Evolutionary conservation across 1,140 invertebrate species (phyloP).

Genomic region (Drosophila nigrodunni): DNA sequence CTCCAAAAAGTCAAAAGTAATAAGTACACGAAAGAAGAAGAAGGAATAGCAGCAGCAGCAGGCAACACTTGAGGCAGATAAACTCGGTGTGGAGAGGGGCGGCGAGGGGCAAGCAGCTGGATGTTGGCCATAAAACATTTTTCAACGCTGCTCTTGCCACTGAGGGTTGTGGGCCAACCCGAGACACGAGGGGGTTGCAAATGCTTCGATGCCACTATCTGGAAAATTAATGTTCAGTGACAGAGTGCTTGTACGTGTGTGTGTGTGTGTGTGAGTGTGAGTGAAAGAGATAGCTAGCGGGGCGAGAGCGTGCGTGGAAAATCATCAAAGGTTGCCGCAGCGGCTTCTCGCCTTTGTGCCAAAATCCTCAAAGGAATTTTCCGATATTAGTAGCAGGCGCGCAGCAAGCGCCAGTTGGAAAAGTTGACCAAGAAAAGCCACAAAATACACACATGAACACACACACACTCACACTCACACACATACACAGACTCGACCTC

Average conservation of each 20-base stretch:
- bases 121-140: conserved; percentile 74
- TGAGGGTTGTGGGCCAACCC: conserved; percentile 43
- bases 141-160: conserved; percentile 42
- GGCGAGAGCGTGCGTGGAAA: conserved; percentile 61
- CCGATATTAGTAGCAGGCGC: conserved; percentile 82
- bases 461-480: conserved; percentile 10
- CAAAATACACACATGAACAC: conserved; percentile 44
- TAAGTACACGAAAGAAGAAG: conserved; percentile 65
- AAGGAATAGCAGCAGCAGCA: conserved; percentile 51
- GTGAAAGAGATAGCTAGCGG: conserved; percentile 13
- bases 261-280: neutral
- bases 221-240: conserved; percentile 60
- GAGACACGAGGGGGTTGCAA: conserved; percentile 64
- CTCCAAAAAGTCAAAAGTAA: conserved; percentile 80
- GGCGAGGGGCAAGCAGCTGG: conserved; percentile 17
- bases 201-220: conserved; percentile 64
- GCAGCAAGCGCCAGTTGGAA: conserved; percentile 64
- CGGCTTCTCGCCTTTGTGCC: conserved; percentile 81
- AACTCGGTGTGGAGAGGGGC: conserved; percentile 13
- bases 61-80: conserved; percentile 59
- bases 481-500: conserved; percentile 44
- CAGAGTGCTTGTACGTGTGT: neutral
- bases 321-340: conserved; percentile 83
- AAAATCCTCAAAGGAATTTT: conserved; percentile 84
- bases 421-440: conserved; percentile 80